Evolutionary conservation across 2,888 invertebrate species (phyloP).

Genomic region (Hybos culiciformis): DNA sequence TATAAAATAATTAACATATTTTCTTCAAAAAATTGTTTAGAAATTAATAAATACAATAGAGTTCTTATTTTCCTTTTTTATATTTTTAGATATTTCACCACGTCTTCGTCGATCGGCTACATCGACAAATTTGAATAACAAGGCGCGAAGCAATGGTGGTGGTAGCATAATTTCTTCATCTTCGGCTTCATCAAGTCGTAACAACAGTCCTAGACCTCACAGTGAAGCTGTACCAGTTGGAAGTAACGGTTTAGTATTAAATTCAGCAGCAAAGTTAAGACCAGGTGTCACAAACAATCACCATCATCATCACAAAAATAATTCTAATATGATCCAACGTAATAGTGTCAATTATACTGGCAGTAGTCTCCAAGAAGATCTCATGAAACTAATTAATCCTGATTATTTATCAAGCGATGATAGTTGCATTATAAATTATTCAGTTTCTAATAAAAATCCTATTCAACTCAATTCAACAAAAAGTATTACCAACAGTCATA

Average conservation of each 20-base stretch:
- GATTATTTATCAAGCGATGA: constrained; percentile 41
- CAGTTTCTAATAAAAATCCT: constrained; percentile 9
- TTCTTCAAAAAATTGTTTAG: no score
- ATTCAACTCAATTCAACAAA: constrained; percentile 15
- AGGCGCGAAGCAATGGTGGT: constrained; percentile 13
- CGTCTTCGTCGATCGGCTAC: constrained; percentile 16
- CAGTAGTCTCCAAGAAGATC: constrained; percentile 66
- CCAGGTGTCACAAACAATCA: constrained; percentile 38
- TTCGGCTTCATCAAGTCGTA: constrained; percentile 39
- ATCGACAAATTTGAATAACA: constrained; percentile 13
- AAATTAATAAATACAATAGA: no score
- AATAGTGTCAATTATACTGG: constrained; percentile 21
- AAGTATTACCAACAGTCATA: constrained; percentile 17
- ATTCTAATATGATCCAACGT: constrained; percentile 26
- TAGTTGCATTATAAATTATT: constrained; percentile 12
- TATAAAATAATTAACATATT: no score
- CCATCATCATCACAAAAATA: constrained; percentile 34
- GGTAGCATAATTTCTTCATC: constrained; percentile 33
- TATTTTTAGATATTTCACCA: constrained; percentile 12
- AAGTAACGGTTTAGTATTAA: not conserved
- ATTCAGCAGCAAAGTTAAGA: constrained; percentile 32
- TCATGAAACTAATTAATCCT: constrained; percentile 74
- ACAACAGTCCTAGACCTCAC: constrained; percentile 46
- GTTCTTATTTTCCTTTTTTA: no score
- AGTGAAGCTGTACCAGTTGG: constrained; percentile 36